Conservation (phyloP, 1,140 invertebrate genomes). For the Geopemphigus sp. region DNA sequence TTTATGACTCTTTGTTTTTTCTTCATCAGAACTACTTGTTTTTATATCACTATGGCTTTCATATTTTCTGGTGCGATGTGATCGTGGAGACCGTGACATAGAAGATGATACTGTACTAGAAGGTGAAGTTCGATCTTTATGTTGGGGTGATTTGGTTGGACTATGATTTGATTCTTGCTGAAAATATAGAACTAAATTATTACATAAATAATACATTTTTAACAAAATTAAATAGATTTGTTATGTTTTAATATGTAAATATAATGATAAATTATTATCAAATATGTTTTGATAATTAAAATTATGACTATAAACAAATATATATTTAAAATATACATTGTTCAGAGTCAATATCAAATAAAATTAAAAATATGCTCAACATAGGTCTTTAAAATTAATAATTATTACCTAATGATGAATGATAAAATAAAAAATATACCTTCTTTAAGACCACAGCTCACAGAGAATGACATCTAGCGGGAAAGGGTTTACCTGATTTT, state of each 20-base stretch:
- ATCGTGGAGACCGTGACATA: neutral
- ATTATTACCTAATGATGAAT: slow-evolving; percentile 33
- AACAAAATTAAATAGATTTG: slow-evolving; percentile 5
- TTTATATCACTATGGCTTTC: slow-evolving; percentile 20
- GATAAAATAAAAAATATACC: slow-evolving; percentile 48
- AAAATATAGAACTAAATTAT: slow-evolving; percentile 43
- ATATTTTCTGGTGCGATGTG: slow-evolving; percentile 7
- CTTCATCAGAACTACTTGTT: slow-evolving; percentile 31
- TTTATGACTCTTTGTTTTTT: slow-evolving; percentile 50
- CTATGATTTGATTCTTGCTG: slow-evolving; percentile 46
- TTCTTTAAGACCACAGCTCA: slow-evolving; percentile 44
- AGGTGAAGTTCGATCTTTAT: slow-evolving; percentile 27
- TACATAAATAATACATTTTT: neutral
- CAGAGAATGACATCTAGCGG: slow-evolving; percentile 46
- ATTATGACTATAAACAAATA: neutral
- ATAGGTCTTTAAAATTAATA: slow-evolving; percentile 37
- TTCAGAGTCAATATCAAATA: slow-evolving; percentile 1
- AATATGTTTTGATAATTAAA: slow-evolving; percentile 15
- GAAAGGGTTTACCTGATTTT: slow-evolving; percentile 48
- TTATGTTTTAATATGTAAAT: slow-evolving; percentile 11
- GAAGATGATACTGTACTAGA: slow-evolving; percentile 38
- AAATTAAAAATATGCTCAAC: neutral
- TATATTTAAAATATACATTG: slow-evolving; percentile 15
- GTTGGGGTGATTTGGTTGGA: slow-evolving; percentile 17
- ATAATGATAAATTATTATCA: slow-evolving; percentile 16